Percentiles rank a stretch among this genome's conserved stretches.
Conservation (phyloP, 2,888 invertebrate species). For the Chymomyza amoena region DNA sequence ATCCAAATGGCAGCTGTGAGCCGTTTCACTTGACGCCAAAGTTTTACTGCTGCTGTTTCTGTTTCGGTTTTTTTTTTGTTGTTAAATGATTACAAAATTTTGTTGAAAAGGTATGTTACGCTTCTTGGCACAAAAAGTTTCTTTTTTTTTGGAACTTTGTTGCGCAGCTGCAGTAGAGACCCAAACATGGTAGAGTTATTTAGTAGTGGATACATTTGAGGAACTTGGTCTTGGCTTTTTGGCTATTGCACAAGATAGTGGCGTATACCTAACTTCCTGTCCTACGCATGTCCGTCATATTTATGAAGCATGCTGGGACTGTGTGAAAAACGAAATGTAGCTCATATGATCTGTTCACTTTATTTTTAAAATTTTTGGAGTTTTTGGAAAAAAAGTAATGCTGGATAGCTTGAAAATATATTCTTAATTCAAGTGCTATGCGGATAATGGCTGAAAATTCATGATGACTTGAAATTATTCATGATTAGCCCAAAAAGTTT, state of each 20-base stretch:
- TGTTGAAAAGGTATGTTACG: conserved; percentile 71
- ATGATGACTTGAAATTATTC: no score
- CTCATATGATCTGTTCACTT: no score
- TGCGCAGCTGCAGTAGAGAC: conserved; percentile 61
- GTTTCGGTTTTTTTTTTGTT: conserved; percentile 19
- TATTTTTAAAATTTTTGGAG: no score
- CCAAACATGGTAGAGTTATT: conserved; percentile 10
- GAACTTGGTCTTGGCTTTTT: conserved; percentile 24
- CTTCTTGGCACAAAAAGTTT: conserved; percentile 70
- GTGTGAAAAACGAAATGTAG: neutral
- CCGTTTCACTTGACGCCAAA: conserved; percentile 50
- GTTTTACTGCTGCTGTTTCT: conserved; percentile 29
- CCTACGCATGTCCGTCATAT: conserved; percentile 10
- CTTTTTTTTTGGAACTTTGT: conserved; percentile 52
- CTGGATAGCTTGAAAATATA: no score
- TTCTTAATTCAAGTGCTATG: no score
- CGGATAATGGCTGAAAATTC: no score
- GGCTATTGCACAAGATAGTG: conserved; percentile 51
- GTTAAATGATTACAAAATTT: conserved; percentile 73
- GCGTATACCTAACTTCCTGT: conserved; percentile 52
- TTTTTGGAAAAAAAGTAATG: no score
- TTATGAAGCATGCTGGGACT: conserved; percentile 1
- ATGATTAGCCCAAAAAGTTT: no score
- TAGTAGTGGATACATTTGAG: conserved; percentile 16
- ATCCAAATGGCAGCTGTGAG: neutral